Evolutionary conservation across 2,888 invertebrate genomes (phyloP).

Genomic region (Anthophora plumipes): DNA sequence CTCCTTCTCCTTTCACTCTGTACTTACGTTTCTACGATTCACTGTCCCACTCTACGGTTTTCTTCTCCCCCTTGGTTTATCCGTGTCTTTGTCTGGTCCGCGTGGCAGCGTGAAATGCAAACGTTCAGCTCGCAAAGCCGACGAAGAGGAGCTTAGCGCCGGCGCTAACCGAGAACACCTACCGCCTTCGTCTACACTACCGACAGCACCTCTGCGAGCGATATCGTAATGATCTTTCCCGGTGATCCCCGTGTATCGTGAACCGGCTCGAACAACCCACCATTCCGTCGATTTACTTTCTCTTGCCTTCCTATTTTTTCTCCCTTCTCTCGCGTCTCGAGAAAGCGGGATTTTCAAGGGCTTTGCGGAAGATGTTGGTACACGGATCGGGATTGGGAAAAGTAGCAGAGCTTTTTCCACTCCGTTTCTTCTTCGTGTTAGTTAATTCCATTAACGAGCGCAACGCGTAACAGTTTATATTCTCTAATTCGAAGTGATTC

Average conservation of each 20-base stretch:
- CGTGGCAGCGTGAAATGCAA: conserved; percentile 73
- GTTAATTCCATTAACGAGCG: conserved; percentile 18
- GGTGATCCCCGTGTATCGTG: conserved; percentile 50
- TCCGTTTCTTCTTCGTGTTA: neutral
- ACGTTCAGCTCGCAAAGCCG: conserved; percentile 69
- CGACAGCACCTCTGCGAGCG: conserved; percentile 38
- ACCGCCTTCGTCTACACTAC: conserved; percentile 40
- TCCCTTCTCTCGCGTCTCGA: neutral
- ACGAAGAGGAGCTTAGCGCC: conserved; percentile 72
- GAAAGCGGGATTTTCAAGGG: conserved; percentile 32
- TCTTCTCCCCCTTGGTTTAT: conserved; percentile 17
- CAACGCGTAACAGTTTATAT: too few species aligned
- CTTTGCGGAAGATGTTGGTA: neutral
- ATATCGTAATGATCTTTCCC: conserved; percentile 73
- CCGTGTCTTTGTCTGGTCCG: conserved; percentile 40
- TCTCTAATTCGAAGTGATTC: too few species aligned
- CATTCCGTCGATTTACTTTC: conserved; percentile 8
- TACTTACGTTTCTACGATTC: conserved; percentile 29
- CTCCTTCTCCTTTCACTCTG: neutral
- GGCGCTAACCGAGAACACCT: conserved; percentile 70
- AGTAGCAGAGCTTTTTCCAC: neutral
- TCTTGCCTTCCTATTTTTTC: neutral
- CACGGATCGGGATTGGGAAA: conserved; percentile 20
- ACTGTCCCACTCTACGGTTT: neutral
- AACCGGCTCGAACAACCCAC: conserved; percentile 27